Conservation (phyloP, 1,140 invertebrate species). For the Harpegnathos saltator region DNA sequence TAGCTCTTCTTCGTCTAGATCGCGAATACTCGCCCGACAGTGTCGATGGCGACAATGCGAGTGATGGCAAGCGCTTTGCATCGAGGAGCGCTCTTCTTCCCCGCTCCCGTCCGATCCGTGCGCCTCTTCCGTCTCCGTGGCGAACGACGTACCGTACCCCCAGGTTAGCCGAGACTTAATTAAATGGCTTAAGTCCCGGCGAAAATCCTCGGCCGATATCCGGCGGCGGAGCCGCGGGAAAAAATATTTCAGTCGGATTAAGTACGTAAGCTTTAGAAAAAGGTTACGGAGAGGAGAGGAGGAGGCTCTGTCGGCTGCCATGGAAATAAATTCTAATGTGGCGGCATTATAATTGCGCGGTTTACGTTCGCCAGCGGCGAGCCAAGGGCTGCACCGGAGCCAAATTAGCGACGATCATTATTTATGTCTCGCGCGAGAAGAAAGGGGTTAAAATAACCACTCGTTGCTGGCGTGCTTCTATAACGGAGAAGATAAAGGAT, state of each 20-base stretch:
- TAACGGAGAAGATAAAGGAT: slow-evolving; percentile 82
- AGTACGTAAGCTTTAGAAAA: slow-evolving; percentile 85
- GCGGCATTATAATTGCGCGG: slow-evolving; percentile 85
- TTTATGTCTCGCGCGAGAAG: slow-evolving; percentile 83
- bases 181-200: slow-evolving; percentile 76
- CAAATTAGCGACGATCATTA: slow-evolving; percentile 87
- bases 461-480: slow-evolving; percentile 73
- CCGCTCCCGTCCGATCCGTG: too few relatives aligned
- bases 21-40: too few relatives aligned
- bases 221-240: slow-evolving; percentile 68
- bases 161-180: slow-evolving; percentile 73
- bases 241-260: slow-evolving; percentile 84
- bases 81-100: background rate
- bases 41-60: background rate
- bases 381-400: slow-evolving; percentile 79
- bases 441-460: slow-evolving; percentile 84
- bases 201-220: slow-evolving; percentile 80
- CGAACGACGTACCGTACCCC: slow-evolving; percentile 35
- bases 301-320: slow-evolving; percentile 43
- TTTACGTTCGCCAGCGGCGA: slow-evolving; percentile 81
- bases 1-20: too few relatives aligned
- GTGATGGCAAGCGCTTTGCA: slow-evolving; percentile 10
- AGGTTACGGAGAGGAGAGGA: slow-evolving; percentile 75
- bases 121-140: slow-evolving; percentile 14
- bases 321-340: slow-evolving; percentile 86